Base-by-base conservation (phyloP, 2,888 invertebrate genomes). In the Xylota sylvarum region DNA sequence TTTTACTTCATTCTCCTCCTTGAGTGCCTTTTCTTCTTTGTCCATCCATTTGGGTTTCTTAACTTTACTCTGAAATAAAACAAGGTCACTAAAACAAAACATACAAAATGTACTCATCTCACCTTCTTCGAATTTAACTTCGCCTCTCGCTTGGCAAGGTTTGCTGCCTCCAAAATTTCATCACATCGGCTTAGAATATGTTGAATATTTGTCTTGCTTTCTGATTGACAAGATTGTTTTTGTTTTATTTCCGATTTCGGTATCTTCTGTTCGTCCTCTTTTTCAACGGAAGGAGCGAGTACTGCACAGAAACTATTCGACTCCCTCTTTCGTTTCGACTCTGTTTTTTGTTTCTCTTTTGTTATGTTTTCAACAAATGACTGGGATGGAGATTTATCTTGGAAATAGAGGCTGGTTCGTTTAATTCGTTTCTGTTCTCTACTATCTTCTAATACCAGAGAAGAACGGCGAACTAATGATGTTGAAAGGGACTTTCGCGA, bases 281-380 rank as follows among this genome's bases (percentile, higher is more conserved):
- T 48, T 14, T 65, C 35, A n/a, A 10, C 46, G 4, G 62, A 23
- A 5, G 78, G 35, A 19, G 46, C 56, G 37, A 46, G n/a, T 46
- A 30, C 73, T 7, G 56, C 89, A 72, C 89, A 89, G 12, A 91
- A 90, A 70, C 91, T 91, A 35, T 91, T 91, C 0, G 91, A 91
- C 9, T 90, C 35, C 5, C 90, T 89, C 17, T 90, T 90, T 4
- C 90, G 88, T 73, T 90, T 91, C 0, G 85, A 48, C 0, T 32
- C 67, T 19, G 56, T 23, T 73, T 67, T 64, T 1, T 70, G 82
- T 60, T 88, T 88, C 9, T 88, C 88, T 10, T 88, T 64, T 48
- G 88, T 88, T 10, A 91, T 37, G 23, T 88, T 89, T 67, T 91
- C 90, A n/a, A 90, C 88, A 46, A 91, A 90, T 0, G 91, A 91